Evolutionary conservation across 2,797 vertebrate species (phyloP).

Genomic region (Sebastiscus albofasciatus): DNA sequence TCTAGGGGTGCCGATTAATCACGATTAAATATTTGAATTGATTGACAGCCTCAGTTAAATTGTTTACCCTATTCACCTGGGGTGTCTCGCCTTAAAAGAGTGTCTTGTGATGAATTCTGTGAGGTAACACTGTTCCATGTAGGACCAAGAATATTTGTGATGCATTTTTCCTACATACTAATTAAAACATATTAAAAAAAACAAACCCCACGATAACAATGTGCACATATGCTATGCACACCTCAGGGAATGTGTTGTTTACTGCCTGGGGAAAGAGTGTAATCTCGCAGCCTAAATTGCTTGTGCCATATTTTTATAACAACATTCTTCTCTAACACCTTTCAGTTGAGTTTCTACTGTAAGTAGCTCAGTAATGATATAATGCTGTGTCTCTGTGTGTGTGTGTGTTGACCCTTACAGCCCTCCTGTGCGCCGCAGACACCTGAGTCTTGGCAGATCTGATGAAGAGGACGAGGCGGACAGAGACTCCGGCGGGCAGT

Average conservation of each 20-base stretch:
- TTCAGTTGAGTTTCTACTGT: not conserved
- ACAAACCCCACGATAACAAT: not conserved
- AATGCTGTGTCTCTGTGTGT: conserved; percentile 49
- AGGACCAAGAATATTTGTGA: not conserved
- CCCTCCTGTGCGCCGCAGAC: conserved; percentile 84
- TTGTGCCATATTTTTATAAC: conserved; percentile 11
- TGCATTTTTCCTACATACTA: not conserved
- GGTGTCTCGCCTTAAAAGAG: not conserved
- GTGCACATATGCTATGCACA: conserved; percentile 7
- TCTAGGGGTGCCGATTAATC: accelerated
- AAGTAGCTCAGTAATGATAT: conserved; percentile 38
- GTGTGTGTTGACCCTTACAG: conserved; percentile 75
- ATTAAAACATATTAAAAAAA: not conserved
- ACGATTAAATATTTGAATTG: too few species aligned
- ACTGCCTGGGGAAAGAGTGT: conserved; percentile 5
- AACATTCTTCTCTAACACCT: not conserved
- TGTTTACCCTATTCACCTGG: too few species aligned
- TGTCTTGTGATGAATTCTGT: not conserved
- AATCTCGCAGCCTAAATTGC: conserved; percentile 19
- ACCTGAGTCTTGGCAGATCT: conserved; percentile 81
- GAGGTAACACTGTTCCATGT: not conserved
- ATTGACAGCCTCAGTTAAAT: too few species aligned
- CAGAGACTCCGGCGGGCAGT: conserved; percentile 60
- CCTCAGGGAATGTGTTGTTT: conserved; percentile 27
- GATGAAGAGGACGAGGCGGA: conserved; percentile 84